Evolutionary conservation across 2,888 invertebrate species (phyloP).

Genomic region (Alloscopus bannaensis): DNA sequence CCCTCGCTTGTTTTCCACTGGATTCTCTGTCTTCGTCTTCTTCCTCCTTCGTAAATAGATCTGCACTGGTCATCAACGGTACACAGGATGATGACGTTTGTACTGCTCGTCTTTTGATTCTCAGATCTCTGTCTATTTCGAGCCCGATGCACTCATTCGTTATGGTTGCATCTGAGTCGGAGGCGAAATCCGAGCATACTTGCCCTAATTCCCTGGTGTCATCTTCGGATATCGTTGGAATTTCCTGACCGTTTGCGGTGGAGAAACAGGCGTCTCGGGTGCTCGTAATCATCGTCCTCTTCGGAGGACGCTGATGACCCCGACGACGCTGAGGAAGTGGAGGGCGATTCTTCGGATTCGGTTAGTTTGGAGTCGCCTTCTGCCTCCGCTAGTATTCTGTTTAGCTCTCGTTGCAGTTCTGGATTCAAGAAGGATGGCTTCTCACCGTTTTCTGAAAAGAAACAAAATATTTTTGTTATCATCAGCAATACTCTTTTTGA

Average conservation of each 20-base stretch:
- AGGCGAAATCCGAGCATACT: slow-evolving; percentile 54
- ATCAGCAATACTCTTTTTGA: not conserved
- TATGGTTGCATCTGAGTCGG: slow-evolving; percentile 70
- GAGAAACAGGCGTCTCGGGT: slow-evolving; percentile 43
- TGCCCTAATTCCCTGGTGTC: slow-evolving; percentile 34
- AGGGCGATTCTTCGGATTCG: slow-evolving; percentile 50
- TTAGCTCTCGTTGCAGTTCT: slow-evolving; percentile 54
- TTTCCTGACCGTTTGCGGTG: slow-evolving; percentile 35
- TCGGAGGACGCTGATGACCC: slow-evolving; percentile 50
- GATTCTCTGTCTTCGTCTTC: slow-evolving; percentile 27
- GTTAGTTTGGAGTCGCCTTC: slow-evolving; percentile 46
- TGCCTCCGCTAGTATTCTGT: slow-evolving; percentile 56
- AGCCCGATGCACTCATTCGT: slow-evolving; percentile 67
- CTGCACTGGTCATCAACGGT: slow-evolving; percentile 25
- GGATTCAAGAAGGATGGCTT: slow-evolving; percentile 52
- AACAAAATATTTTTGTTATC: not conserved
- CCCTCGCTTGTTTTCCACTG: slow-evolving; percentile 15
- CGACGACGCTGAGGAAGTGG: slow-evolving; percentile 46
- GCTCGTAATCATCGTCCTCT: slow-evolving; percentile 54
- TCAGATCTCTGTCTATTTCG: slow-evolving; percentile 59
- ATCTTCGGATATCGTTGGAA: slow-evolving; percentile 22
- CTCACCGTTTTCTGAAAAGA: slow-evolving; percentile 43
- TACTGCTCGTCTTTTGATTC: slow-evolving; percentile 35
- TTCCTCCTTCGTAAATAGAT: slow-evolving; percentile 31
- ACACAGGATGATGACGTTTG: slow-evolving; percentile 28